Conservation (phyloP, 2,113 vertebrate species). For the Triplophysa tibetana region DNA sequence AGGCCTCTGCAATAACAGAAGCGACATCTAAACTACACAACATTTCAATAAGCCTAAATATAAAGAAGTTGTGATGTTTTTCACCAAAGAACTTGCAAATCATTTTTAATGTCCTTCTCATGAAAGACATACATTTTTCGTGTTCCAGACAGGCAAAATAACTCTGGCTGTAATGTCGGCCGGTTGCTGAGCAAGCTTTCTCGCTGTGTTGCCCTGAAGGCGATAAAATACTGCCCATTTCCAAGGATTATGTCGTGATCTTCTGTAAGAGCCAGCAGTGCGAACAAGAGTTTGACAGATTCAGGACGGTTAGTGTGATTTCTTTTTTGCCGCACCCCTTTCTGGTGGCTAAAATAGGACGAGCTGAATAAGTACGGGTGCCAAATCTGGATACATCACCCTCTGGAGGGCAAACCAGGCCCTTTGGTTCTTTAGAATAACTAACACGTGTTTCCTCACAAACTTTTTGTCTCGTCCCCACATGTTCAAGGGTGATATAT, state of each 20-base stretch:
- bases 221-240: constrained; percentile 33
- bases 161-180: constrained; percentile 14
- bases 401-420: constrained; percentile 20
- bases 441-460: neutral
- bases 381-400: constrained; percentile 34
- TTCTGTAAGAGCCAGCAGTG: constrained; percentile 17
- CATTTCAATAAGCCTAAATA: no score
- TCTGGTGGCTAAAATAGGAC: constrained; percentile 37
- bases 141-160: constrained; percentile 6
- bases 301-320: constrained; percentile 32
- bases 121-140: neutral
- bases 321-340: constrained; percentile 15
- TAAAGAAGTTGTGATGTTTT: no score
- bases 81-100: neutral
- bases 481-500: neutral
- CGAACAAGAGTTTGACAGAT: constrained; percentile 44
- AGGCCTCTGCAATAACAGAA: no score
- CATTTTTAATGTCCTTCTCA: neutral
- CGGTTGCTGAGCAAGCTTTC: constrained; percentile 29
- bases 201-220: constrained; percentile 17
- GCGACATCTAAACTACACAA: no score
- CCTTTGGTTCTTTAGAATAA: constrained; percentile 10
- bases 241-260: constrained; percentile 31
- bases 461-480: neutral
- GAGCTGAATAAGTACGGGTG: constrained; percentile 23